Evolutionary conservation across 2,797 vertebrate species (phyloP), one percentile per base, ranked within the genome.

Genomic region (Mus caroli): DNA sequence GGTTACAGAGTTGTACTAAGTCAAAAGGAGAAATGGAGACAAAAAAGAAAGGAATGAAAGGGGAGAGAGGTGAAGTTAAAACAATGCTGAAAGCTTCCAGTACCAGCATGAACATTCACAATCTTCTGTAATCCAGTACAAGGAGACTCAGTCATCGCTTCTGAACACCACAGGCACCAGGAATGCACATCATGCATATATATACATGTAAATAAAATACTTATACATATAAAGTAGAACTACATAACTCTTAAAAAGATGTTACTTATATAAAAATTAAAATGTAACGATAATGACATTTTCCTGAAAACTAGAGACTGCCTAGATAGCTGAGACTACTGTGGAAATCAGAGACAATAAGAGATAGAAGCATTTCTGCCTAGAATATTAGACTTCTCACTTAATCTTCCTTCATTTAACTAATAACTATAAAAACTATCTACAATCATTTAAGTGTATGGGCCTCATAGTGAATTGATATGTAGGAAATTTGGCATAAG

Each of bases 341-440:
- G 46, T 12, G 56, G 37, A 90, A 9, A 69, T 0, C 60, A 37
- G 43, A 86, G 43, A 93, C 4, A 88, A 37, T 0, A n/a, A 0
- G 19, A 88, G 13, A 82, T 71, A 31, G 71, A 1, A 80, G 1
- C 6, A 75, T 76, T 50, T 22, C 12, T 78, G 17, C 73, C 6
- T 67, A 76, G 58, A 90, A 24, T 46, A 26, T 28, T 73, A 6
- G 17, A 73, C 26, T 90, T 86, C 34, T 40, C n/a, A 80, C 31
- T 94, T 94, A 79, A 92, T 62, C 90, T 94, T 86, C 15, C 7
- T n/a, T 92, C 28, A 58, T 34, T 88, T 82, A 69, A 26, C 40
- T 46, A 82, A 90, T 95, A 62, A 78, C 11, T 54, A 19, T 24
- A 20, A 94, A 85, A 34, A 37, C 5, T 31, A 46, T 9, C 62